A percentile compares a stretch with the other conserved stretches of the same genome.
Conservation (phyloP, 2,113 vertebrate species). For the Burhinus oedicnemus region DNA sequence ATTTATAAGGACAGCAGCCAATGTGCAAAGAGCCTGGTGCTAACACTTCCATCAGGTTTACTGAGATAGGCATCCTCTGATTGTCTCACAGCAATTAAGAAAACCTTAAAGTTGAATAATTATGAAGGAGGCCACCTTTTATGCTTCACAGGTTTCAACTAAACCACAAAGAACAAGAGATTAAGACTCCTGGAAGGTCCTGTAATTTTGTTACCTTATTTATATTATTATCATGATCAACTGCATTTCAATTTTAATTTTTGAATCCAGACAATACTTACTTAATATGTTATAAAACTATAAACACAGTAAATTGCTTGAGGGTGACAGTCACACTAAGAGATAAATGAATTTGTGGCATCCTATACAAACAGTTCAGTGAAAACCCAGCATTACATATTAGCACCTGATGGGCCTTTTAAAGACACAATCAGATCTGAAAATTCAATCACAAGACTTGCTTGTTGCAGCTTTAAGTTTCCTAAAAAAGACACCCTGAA, state of each 20-base stretch:
- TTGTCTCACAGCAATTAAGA: background rate
- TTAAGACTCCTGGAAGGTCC: background rate
- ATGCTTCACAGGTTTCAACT: background rate
- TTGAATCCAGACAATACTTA: background rate
- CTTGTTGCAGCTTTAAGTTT: background rate
- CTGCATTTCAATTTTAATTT: background rate
- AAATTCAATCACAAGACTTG: background rate
- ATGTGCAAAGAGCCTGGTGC: background rate
- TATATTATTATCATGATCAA: background rate
- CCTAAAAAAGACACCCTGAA: background rate
- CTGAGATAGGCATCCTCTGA: background rate
- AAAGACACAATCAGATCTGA: background rate
- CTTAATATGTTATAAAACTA: background rate
- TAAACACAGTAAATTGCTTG: background rate
- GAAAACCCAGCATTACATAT: background rate
- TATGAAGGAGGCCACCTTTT: background rate
- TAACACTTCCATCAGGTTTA: background rate
- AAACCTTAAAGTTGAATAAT: background rate
- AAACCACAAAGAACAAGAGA: background rate
- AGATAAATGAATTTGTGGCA: background rate
- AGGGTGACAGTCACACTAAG: background rate
- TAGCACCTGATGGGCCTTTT: background rate
- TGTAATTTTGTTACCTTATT: background rate
- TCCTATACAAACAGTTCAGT: background rate
- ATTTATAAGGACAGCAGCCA: background rate